Base-by-base conservation (phyloP, 2,888 invertebrate genomes). In the Cotesia congregata region DNA sequence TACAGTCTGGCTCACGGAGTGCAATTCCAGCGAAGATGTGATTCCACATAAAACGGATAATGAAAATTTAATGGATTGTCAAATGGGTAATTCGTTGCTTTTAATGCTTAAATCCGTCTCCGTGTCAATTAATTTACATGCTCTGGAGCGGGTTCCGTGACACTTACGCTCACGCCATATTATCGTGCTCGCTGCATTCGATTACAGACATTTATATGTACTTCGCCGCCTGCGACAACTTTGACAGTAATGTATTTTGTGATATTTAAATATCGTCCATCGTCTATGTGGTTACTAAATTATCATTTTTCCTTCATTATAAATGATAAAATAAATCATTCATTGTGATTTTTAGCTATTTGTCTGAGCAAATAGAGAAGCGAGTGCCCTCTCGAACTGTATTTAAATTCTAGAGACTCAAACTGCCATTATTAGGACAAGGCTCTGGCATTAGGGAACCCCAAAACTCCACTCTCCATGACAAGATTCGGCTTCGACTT, bases 31-130 rank as follows among this genome's bases (percentile, higher is more conserved):
- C 30, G 20, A 17, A 62, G 30, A 12, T 30, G 65, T 30, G 65
- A 65, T 50, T 50, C 50, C 50, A 9, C 50, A 50, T 50, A 12
- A 65, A 65, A 65, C 5, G 65, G 65, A 30, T 65, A 9, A 59
- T 59, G 9, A 59, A 12, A 59, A 70, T 71, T 71, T 71, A n/a
- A 71, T 62, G 15, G 71, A 70, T 60, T 39, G 59, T 30, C 12
- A 65, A 38, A 65, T 12, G 65, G 38, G 65, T 65, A 30, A 38
- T 70, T 70, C 61, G 50, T 17, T 15, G 40, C 6, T 30, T 39
- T 30, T 62, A 39, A 71, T 61, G 62, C 50, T 71, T 12, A 60
- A 71, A 38, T 71, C 30, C 39, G n/a, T 71, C 61, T 38, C 30
- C 38, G n/a, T 61, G 15, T 39, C 62, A 71, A 71, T 71, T 62